Conservation (phyloP, 2,888 invertebrate genomes). For the Sclerodermus sp. region DNA sequence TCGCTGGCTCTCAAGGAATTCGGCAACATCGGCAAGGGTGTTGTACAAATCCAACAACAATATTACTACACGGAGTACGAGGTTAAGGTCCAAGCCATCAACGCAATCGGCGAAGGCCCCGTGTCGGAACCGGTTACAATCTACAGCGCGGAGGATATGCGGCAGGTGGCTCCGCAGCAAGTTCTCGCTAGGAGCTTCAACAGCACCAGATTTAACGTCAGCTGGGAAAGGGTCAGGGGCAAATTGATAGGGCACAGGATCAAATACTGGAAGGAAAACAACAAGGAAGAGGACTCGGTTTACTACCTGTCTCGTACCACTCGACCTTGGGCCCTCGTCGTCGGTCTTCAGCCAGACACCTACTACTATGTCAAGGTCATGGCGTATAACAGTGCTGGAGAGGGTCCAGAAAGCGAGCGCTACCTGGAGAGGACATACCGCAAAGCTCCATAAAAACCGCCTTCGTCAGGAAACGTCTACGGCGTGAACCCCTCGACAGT, state of each 20-base stretch:
- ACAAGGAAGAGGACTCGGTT: constrained; percentile 75
- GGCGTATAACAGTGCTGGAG: constrained; percentile 95
- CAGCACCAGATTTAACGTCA: constrained; percentile 89
- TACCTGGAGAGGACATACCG: constrained; percentile 84
- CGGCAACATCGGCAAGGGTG: constrained; percentile 78
- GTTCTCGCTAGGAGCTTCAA: constrained; percentile 81
- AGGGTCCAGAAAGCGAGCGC: constrained; percentile 92
- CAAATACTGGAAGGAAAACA: constrained; percentile 85
- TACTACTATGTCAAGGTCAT: constrained; percentile 91
- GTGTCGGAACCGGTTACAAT: constrained; percentile 74
- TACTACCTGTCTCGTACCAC: constrained; percentile 85
- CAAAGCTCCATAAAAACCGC: constrained; percentile 92
- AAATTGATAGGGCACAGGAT: constrained; percentile 91
- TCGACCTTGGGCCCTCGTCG: constrained; percentile 84
- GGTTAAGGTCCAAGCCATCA: constrained; percentile 82
- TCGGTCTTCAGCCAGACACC: constrained; percentile 89
- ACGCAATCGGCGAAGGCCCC: constrained; percentile 80
- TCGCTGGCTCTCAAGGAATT: constrained; percentile 69
- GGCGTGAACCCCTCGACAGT: constrained; percentile 86
- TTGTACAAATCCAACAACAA: constrained; percentile 72
- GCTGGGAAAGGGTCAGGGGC: constrained; percentile 89
- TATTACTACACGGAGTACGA: constrained; percentile 83
- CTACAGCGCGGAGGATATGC: constrained; percentile 90
- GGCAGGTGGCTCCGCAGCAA: constrained; percentile 79
- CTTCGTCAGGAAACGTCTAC: constrained; percentile 85